Conservation (phyloP, 2,888 invertebrate genomes). For the Tetropium fuscum region DNA sequence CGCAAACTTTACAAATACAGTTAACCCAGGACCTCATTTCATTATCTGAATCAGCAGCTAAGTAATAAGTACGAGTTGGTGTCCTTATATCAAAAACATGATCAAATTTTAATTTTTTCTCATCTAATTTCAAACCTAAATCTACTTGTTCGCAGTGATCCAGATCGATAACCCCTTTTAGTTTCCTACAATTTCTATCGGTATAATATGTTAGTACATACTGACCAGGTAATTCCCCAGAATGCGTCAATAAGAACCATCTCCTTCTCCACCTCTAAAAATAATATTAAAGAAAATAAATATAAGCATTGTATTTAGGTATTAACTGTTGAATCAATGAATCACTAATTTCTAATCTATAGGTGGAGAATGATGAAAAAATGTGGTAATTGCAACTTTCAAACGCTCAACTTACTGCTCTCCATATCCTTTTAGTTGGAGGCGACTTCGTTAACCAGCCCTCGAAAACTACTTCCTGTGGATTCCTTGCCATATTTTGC, state of each 20-base stretch:
- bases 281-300: conserved; percentile 45
- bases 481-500: conserved; percentile 65
- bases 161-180: conserved; percentile 91
- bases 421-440: conserved; percentile 90
- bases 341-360: conserved; percentile 49
- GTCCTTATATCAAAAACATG: conserved; percentile 92
- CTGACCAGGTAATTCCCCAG: conserved; percentile 93
- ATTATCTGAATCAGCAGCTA: conserved; percentile 91
- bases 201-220: conserved; percentile 95
- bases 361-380: conserved; percentile 30
- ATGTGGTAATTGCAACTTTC: conserved; percentile 26
- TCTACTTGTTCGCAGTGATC: conserved; percentile 97
- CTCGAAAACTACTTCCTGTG: conserved; percentile 83
- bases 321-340: conserved; percentile 45
- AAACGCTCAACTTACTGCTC: conserved; percentile 81
- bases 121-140: conserved; percentile 86
- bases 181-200: conserved; percentile 85
- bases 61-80: conserved; percentile 88
- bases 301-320: conserved; percentile 36
- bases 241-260: conserved; percentile 93
- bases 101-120: conserved; percentile 83
- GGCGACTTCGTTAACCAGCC: conserved; percentile 98
- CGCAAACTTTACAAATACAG: conserved; percentile 93
- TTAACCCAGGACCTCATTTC: conserved; percentile 98
- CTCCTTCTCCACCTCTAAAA: conserved; percentile 92